Conservation (phyloP, 2,888 invertebrate species). For the Rotaria sp. region DNA sequence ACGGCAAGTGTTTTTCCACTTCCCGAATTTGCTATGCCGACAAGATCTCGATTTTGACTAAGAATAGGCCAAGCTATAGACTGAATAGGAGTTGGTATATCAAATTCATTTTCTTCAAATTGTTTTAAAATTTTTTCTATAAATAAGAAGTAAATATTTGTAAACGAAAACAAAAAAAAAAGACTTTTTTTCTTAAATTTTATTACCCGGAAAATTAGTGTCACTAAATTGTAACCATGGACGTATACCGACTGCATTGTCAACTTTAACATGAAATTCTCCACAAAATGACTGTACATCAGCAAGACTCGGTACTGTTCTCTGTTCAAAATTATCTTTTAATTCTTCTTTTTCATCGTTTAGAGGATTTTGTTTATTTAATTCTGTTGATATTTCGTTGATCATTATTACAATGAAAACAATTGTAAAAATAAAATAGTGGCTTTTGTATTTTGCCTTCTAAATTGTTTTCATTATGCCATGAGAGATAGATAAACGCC, state of each 20-base stretch:
- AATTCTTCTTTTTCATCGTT: neutral
- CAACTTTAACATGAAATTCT: constrained; percentile 15
- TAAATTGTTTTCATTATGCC: neutral
- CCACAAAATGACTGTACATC: constrained; percentile 5
- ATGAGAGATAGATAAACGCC: neutral
- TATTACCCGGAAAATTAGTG: constrained; percentile 5
- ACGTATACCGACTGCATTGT: neutral
- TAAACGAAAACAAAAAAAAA: too few species aligned
- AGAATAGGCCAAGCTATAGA: constrained; percentile 18
- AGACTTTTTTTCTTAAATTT: too few species aligned
- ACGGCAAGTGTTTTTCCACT: constrained; percentile 18
- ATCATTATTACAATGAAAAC: neutral
- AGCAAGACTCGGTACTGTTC: neutral
- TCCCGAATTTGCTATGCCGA: neutral
- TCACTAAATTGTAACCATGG: constrained; percentile 21
- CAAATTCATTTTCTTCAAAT: constrained; percentile 26
- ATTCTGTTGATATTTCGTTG: neutral
- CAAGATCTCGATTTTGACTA: neutral
- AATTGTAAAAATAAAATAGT: too few species aligned
- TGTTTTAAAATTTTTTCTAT: neutral
- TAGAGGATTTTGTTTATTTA: neutral
- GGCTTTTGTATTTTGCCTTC: neutral
- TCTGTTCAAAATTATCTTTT: neutral
- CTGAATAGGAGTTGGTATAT: constrained; percentile 12
- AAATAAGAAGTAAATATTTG: neutral